Base-by-base conservation (phyloP, 1,140 invertebrate species). In the Oncopeltus fasciatus region DNA sequence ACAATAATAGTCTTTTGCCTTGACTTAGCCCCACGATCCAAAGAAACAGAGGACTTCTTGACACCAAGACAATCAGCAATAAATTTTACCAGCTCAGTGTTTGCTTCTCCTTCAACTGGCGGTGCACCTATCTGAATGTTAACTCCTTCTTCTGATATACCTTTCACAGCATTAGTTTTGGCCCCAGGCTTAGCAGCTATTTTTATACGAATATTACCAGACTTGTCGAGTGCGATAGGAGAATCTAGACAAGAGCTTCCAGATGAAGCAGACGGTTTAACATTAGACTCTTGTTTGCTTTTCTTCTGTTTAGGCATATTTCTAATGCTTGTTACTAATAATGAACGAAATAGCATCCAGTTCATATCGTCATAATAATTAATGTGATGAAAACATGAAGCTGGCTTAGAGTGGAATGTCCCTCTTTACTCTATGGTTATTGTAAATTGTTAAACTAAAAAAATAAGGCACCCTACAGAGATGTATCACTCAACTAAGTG, bases 21-120 rank as follows among this genome's bases (percentile, higher is more conserved):
- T 1, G 65, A 67, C 58, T 59, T 59, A 33, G 27, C 70, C 70
- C 86, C 85, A 72, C 76, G 80, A 46, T 86, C 82, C 38, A 90
- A 70, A 1, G 74, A 74, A 1, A 90, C 74, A 62, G 85, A 81
- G 62, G 81, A 85, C 72, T 88, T 88, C 64, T 79, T 78, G 0
- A 88, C 65, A 18, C 77, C 80, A 11, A 89, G 71, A 28, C 87
- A 69, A 65, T 80, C 77, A 0, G 86, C 76, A 16, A 90, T 70
- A 69, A 81, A 89, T 73, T 85, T 84, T 0, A 88, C 72, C 9
- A 90, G 75, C 70, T 87, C 86, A 38, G 79, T 76, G 68, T 90
- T 90, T 5, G 87, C 87, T 74, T 87, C 85, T 2, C 87, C 87
- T 70, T 89, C 87, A 3, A 83, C 79, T 2, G 87, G 85, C 27